phyloP scores from a whole-genome alignment of 92 coral and sea anemone species.

The Phymanthus crucifer region DNA sequence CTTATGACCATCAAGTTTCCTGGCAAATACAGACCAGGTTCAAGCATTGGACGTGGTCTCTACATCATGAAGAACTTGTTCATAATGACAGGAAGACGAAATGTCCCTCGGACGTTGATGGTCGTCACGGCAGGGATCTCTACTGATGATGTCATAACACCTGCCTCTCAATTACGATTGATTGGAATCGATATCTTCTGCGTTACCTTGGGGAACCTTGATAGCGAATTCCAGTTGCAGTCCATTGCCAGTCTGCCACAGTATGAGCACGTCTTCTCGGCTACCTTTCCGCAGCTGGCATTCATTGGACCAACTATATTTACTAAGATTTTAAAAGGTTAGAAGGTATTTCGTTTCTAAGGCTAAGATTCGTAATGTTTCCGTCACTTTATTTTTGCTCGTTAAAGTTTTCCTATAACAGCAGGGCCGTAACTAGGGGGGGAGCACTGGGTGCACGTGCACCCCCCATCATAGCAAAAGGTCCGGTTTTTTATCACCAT shows the following conservation, averaged over 20 bases:
- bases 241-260: constrained; percentile 74
- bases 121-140: constrained; percentile 67
- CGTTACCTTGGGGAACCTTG: constrained; percentile 61
- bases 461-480: no score
- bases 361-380: no score
- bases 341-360: not conserved
- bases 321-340: constrained; percentile 72
- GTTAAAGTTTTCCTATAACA: no score
- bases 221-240: constrained; percentile 75
- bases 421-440: no score
- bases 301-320: constrained; percentile 65
- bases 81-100: constrained; percentile 36
- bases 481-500: no score
- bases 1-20: constrained; percentile 40
- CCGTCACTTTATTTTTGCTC: no score
- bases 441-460: no score
- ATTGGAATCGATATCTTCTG: constrained; percentile 62
- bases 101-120: constrained; percentile 54
- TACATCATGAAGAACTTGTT: constrained; percentile 53
- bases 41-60: constrained; percentile 74
- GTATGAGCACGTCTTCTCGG: constrained; percentile 69
- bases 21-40: constrained; percentile 70
- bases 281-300: constrained; percentile 51
- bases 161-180: constrained; percentile 55
- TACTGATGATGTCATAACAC: constrained; percentile 65